phyloP scores from a whole-genome alignment of 2,113 vertebrate species.

The Marcusenius ussheri region DNA sequence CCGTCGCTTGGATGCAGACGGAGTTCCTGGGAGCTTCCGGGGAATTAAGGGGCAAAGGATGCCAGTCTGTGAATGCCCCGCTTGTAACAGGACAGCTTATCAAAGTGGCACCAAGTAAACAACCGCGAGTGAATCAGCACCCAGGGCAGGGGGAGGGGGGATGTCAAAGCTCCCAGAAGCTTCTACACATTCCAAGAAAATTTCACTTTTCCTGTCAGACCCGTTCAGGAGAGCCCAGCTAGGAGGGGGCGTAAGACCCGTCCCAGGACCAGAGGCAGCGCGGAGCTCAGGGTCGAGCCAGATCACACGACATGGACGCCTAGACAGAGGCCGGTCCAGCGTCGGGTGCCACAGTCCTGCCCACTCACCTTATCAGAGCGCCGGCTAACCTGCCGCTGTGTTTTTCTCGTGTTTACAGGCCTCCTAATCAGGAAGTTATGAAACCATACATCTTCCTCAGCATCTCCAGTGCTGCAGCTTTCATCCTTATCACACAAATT shows the following conservation, averaged over 20 bases:
- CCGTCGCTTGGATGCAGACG: background rate
- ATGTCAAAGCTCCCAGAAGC: background rate
- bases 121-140: background rate
- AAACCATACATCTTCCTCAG: background rate
- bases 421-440: background rate
- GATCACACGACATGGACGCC: background rate
- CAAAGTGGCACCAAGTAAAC: background rate
- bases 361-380: background rate
- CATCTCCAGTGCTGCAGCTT: background rate
- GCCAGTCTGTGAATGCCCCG: background rate
- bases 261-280: background rate
- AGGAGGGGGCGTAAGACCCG: background rate
- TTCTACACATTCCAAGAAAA: background rate
- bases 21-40: background rate
- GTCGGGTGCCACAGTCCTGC: background rate
- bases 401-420: background rate
- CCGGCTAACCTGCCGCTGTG: background rate
- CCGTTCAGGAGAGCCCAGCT: background rate
- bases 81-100: background rate
- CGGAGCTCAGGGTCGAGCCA: background rate
- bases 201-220: background rate
- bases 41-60: background rate
- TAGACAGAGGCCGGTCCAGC: background rate
- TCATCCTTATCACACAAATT: background rate
- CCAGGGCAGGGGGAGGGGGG: too few species aligned